Evolutionary conservation across 2,888 invertebrate genomes (phyloP), one percentile per base, ranked within the genome.

Genomic region (Hydropsyche betteni): DNA sequence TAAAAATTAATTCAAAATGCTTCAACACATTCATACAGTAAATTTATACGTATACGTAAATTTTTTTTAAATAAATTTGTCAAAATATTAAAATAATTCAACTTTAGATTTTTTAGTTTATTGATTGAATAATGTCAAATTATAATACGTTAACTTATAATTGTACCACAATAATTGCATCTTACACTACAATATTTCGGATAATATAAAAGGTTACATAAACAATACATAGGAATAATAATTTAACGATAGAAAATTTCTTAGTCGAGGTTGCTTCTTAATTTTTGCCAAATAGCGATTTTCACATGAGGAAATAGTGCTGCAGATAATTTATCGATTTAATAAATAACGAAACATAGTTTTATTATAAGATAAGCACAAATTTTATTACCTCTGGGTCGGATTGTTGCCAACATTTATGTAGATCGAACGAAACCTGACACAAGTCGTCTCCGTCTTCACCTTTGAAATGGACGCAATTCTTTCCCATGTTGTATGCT

Each of bases 391-490:
- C 82, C 80, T 82, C 79, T 12, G 82, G 81, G 76, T 81, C 81
- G 5, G 81, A 77, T 68, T 79, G 78, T 76, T 82, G 82, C 82
- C 82, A 82, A 75, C 82, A 82, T 55, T 77, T 76, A 58, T 82
- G 82, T 8, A 82, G 70, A 69, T 82, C 81, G 44, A 78, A 82
- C 1, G 82, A 81, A 5, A 81, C 80, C 58, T 82, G 81, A 69
- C 82, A 82, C 2, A 81, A 78, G 72, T 82, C 81, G 1, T 79
- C 52, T n/a, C 80, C 81, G 0, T 80, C 80, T 69, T 82, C 81
- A 0, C 82, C 82, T 70, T 80, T 81, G 79, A 81, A 81, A 76
- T 82, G 82, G 2, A 82, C 75, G 73, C 82, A 82, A 69, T 81
- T 80, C 50, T 80, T 80, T 5, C 82, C 82, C 81, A 82, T 82